Conservation (phyloP, 2,113 vertebrate genomes). For the Halcyon malimbica region DNA sequence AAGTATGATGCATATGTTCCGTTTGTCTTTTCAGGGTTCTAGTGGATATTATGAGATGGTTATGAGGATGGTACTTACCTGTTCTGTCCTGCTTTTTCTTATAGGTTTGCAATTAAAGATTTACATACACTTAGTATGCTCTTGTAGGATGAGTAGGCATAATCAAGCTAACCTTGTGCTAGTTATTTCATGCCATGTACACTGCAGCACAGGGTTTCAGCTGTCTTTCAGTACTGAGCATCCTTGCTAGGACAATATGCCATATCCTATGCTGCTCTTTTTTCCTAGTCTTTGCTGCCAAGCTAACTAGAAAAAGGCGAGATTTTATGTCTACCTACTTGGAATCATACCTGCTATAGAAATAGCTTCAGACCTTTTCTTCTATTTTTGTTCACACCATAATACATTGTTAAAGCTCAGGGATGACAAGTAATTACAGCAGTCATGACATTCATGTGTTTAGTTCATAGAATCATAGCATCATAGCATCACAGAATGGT, state of each 20-base stretch:
- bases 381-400: background rate
- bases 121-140: background rate
- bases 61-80: background rate
- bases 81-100: rapidly evolving
- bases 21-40: background rate
- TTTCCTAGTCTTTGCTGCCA: background rate
- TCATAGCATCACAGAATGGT: background rate
- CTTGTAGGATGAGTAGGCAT: background rate
- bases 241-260: background rate
- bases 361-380: background rate
- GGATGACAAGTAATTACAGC: background rate
- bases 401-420: rapidly evolving
- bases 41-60: too few relatives aligned
- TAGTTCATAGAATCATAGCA: background rate
- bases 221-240: background rate
- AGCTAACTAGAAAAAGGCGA: background rate
- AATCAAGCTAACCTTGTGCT: background rate
- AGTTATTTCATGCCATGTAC: background rate
- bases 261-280: rapidly evolving
- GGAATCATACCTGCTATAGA: background rate
- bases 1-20: background rate
- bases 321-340: background rate
- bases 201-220: background rate
- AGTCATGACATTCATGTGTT: background rate
- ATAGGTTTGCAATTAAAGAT: background rate